phyloP scores from a whole-genome alignment of 2,113 vertebrate species.

The Casuarius casuarius region DNA sequence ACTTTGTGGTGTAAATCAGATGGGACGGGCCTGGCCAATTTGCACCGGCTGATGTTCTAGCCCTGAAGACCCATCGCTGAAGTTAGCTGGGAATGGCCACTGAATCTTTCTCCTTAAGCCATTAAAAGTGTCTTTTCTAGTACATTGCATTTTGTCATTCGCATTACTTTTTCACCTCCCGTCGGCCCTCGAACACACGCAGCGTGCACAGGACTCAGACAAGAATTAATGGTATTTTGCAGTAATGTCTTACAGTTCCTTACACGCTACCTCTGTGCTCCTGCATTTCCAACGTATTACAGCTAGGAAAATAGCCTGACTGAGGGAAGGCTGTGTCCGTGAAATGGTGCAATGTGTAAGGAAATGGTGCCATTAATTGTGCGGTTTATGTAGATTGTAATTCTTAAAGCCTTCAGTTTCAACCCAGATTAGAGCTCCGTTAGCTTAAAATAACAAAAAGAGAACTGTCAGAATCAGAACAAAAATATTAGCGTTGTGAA shows the following conservation, averaged over 20 bases:
- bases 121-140: not conserved
- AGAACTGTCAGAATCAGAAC: constrained; percentile 71
- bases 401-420: constrained; percentile 70
- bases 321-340: constrained; percentile 25
- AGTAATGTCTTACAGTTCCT: not conserved
- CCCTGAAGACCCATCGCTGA: not conserved
- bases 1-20: not conserved
- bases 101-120: not conserved
- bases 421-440: constrained; percentile 63
- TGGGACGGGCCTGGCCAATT: not conserved
- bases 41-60: not conserved
- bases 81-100: not conserved
- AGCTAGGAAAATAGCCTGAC: constrained; percentile 25
- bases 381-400: constrained; percentile 37
- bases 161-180: not conserved
- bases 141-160: rapidly evolving
- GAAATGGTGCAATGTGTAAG: constrained; percentile 38
- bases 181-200: not conserved
- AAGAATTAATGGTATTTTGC: not conserved
- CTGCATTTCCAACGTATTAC: not conserved
- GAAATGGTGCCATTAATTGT: constrained; percentile 53
- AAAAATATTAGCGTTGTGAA: constrained; percentile 76
- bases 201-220: not conserved
- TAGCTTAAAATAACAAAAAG: constrained; percentile 73
- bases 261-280: not conserved